These are phyloP conservation scores for Lagodon rhomboides DNA, from an alignment of 2,797 vertebrate genomes.

Conservation along the genomic window DNA sequence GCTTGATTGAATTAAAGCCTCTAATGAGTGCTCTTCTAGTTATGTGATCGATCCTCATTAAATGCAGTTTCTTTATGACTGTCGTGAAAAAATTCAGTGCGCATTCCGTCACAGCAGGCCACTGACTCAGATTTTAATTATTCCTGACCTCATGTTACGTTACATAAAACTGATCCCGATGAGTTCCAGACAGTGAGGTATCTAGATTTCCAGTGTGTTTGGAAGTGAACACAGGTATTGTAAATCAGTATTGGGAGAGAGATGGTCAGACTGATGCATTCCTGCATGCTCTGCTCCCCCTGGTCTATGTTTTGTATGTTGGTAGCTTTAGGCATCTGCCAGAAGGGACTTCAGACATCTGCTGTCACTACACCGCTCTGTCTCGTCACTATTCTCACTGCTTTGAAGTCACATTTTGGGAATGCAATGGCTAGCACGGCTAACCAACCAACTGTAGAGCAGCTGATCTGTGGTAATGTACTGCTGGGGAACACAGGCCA, in stretches of 20 bases:
- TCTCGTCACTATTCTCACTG: slow-evolving; percentile 11
- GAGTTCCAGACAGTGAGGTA: background rate
- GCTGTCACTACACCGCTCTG: background rate
- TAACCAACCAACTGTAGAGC: slow-evolving; percentile 10
- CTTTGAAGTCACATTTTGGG: slow-evolving; percentile 35
- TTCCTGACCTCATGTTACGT: background rate
- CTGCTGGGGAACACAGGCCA: background rate
- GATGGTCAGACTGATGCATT: background rate
- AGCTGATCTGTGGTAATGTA: slow-evolving; percentile 27
- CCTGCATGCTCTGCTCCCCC: background rate
- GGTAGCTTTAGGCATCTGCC: background rate
- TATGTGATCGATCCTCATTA: background rate
- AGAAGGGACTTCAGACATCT: background rate
- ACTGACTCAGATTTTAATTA: no score
- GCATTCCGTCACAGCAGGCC: background rate
- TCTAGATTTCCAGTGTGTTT: background rate
- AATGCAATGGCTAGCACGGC: background rate
- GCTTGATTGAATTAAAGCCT: no score
- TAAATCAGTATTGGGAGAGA: background rate
- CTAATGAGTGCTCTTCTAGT: no score
- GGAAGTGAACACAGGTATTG: background rate
- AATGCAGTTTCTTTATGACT: background rate
- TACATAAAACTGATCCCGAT: background rate
- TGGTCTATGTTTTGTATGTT: background rate
- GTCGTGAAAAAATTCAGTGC: background rate